Evolutionary conservation across 2,888 invertebrate species (phyloP), one percentile per base, ranked within the genome.

Genomic region (Bimastos eiseni): DNA sequence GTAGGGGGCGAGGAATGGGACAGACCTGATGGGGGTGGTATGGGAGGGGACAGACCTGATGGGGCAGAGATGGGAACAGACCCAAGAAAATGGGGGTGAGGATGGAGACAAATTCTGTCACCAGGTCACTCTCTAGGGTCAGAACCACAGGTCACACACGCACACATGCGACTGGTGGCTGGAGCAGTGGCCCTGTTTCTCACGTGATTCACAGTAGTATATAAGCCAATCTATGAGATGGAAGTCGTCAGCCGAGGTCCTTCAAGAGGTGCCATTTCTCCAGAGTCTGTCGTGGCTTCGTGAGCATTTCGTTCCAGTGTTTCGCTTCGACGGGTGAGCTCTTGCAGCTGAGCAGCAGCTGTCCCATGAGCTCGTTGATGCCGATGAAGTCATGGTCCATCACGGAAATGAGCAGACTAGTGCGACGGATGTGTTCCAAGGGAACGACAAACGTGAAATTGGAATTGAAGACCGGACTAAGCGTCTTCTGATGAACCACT

Each of bases 231-330:
- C 70, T 70, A 70, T n/a, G n/a, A 70, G 8, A 30, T n/a, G 30
- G 4, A 86, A 13, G 36, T 24, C 34, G n/a, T 91, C 91, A 93
- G 33, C 92, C 91, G 89, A 93, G 94, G 92, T 94, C 94, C 92
- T 98, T 98, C 94, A 98, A 96, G 95, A 98, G 97, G 96, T 98
- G 98, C 98, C 98, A 98, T 95, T 98, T 98, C 90, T 98, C 97
- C 94, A 98, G 97, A 93, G 98, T 98, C 96, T 98, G 98, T 93
- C 98, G 96, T 36, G 98, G 98, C 96, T 98, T 98, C 92, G 98
- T 98, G 93, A 98, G 98, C 98, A 98, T 98, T 95, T 98, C 98
- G 94, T 98, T 98, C 98, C 98, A 98, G 95, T 98, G 98, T 95
- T 98, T 98, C 70, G 98, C 98, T 95, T 98, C 98, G 91, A 98